Base-by-base conservation (phyloP, 2,113 vertebrate species). In the Anguilla japonica region DNA sequence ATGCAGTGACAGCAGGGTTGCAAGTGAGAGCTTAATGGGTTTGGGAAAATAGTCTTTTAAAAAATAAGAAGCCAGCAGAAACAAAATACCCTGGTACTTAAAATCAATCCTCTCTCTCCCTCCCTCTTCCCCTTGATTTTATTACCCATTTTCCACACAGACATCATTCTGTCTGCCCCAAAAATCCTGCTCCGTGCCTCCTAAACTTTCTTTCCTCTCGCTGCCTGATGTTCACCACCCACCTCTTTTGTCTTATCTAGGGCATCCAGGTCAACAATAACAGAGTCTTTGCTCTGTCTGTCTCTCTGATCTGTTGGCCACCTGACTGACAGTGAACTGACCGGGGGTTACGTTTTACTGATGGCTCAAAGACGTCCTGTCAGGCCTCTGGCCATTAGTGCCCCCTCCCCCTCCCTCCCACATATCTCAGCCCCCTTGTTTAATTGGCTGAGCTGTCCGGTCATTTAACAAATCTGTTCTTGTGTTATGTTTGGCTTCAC, bases 261-360 rank as follows among this genome's bases (percentile, higher is more conserved):
- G 79, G 40, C 41, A 85, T 85, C 79, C 60, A 79, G n/a, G 63
- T 57, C 40, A 84, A 84, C 39, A 78, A 78, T 4, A 60, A 81
- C 81, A 88, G 14, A 78, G 16, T 60, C 56, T 50, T 56, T 41
- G 5, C 43, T 53, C 41, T 26, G 46, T 79, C 20, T 85, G 13
- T 82, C 39, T 83, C 71, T 87, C 84, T 39, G 29, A 75, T 83
- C 56, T 34, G 34, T 15, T 34, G 34, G 20, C 82, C 63, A 85
- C 46, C 71, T 60, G 56, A 83, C 43, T 82, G 83, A 60, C 60
- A 83, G 13, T 43, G 63, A 39, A 29, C 46, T 56, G 50, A 29
- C 43, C 81, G 56, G 22, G 81, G 79, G 81, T 53, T 26, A 50
- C 56, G 41, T 14, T 26, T 53, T 26, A 50, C 56, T 53, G 83